Percentiles rank a stretch among this genome's conserved stretches.
Evolutionary conservation across 2,797 vertebrate genomes (phyloP).

Genomic region (Phylloscopus collybita): DNA sequence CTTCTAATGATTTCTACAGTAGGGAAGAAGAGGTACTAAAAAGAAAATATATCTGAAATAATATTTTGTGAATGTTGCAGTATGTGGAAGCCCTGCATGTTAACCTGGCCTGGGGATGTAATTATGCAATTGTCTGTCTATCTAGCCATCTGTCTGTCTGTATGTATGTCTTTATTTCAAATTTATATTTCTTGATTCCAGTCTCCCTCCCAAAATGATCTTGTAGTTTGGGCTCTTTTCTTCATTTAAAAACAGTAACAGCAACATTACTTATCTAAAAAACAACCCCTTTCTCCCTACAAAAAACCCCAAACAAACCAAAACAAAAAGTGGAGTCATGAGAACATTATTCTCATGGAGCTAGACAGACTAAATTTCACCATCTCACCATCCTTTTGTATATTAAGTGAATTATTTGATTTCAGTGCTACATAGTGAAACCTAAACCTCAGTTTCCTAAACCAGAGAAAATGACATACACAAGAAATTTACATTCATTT

Average conservation of each 20-base stretch:
- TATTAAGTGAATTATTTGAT: background rate
- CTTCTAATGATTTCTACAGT: background rate
- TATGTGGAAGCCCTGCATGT: background rate
- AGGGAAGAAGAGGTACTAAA: background rate
- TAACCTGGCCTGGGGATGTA: background rate
- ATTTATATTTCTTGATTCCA: background rate
- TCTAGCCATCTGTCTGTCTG: background rate
- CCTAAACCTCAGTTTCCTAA: background rate
- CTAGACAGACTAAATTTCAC: background rate
- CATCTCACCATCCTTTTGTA: background rate
- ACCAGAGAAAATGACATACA: background rate
- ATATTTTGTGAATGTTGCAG: background rate
- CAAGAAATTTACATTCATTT: background rate
- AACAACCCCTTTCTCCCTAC: fast-evolving
- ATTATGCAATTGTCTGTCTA: background rate
- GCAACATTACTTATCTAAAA: background rate
- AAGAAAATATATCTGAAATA: background rate
- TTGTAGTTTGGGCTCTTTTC: background rate
- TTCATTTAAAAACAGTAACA: background rate
- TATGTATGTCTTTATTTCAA: background rate
- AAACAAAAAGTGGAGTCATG: background rate
- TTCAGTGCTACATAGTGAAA: background rate
- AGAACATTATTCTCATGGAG: background rate
- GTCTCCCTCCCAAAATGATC: background rate
- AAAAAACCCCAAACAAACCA: background rate